Evolutionary conservation across 2,113 vertebrate species (phyloP).

Genomic region (Petaurus breviceps): DNA sequence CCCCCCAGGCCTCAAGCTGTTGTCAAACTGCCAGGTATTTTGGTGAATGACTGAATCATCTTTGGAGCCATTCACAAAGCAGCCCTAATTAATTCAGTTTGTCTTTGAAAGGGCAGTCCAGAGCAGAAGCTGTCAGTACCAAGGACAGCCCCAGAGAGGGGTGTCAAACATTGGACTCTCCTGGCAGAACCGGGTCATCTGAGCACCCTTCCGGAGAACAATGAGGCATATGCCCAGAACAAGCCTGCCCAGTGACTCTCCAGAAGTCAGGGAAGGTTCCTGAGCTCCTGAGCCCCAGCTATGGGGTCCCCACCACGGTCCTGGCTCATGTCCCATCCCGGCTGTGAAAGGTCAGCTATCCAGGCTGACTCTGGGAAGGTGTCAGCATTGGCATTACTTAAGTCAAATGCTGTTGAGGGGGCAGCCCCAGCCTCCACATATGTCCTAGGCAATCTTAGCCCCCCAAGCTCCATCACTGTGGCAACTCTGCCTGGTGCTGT

Average conservation of each 20-base stretch:
- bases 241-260: neutral
- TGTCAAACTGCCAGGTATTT: neutral
- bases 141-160: neutral
- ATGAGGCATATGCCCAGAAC: neutral
- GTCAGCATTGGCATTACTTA: neutral
- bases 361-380: neutral
- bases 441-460: conserved; percentile 71
- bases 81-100: neutral
- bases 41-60: neutral
- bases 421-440: neutral
- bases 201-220: neutral
- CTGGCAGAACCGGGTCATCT: neutral
- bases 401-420: neutral
- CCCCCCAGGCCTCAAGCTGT: neutral
- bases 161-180: neutral
- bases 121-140: neutral
- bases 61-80: neutral
- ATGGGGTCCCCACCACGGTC: neutral
- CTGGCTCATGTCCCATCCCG: neutral
- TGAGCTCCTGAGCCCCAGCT: neutral
- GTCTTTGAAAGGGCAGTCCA: neutral
- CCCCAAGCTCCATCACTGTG: conserved; percentile 64
- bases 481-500: conserved; percentile 76
- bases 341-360: neutral
- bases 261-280: neutral